Percentiles rank a stretch among this genome's conserved stretches.
phyloP scores from a whole-genome alignment of 1,140 invertebrate species.

The Drosophila simulans region DNA sequence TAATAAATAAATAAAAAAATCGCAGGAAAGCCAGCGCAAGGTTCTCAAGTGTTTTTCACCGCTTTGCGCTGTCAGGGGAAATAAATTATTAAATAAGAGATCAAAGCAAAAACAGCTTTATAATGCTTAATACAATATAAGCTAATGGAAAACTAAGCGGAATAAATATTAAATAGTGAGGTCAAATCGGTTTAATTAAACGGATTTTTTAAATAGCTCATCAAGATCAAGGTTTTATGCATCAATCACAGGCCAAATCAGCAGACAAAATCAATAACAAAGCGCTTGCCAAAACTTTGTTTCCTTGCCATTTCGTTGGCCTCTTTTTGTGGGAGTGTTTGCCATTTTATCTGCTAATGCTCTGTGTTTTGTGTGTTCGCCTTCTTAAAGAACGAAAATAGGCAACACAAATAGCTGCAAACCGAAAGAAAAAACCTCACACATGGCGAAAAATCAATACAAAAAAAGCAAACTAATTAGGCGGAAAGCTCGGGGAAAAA shows the following conservation, averaged over 20 bases:
- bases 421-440: slow-evolving; percentile 14
- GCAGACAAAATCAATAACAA: slow-evolving; percentile 24
- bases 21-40: background rate
- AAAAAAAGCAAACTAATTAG: slow-evolving; percentile 57
- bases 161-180: background rate
- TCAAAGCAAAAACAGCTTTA: background rate
- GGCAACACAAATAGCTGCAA: slow-evolving; percentile 5
- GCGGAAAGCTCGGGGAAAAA: slow-evolving; percentile 53
- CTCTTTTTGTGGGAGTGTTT: slow-evolving; percentile 31
- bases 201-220: background rate
- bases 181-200: background rate
- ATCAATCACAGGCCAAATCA: background rate
- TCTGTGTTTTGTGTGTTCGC: slow-evolving; percentile 2
- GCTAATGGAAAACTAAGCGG: background rate
- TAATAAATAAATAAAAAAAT: background rate
- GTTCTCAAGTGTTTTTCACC: background rate
- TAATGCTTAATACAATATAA: too few species aligned
- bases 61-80: slow-evolving; percentile 1
- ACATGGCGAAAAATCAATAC: slow-evolving; percentile 33
- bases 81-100: background rate
- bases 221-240: slow-evolving; percentile 29
- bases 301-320: slow-evolving; percentile 14
- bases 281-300: slow-evolving; percentile 34
- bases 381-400: slow-evolving; percentile 30
- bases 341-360: slow-evolving; percentile 6